Conservation (phyloP, 53 echinoderm and acorn worm genomes). For the Mesocentrotus franciscanus region DNA sequence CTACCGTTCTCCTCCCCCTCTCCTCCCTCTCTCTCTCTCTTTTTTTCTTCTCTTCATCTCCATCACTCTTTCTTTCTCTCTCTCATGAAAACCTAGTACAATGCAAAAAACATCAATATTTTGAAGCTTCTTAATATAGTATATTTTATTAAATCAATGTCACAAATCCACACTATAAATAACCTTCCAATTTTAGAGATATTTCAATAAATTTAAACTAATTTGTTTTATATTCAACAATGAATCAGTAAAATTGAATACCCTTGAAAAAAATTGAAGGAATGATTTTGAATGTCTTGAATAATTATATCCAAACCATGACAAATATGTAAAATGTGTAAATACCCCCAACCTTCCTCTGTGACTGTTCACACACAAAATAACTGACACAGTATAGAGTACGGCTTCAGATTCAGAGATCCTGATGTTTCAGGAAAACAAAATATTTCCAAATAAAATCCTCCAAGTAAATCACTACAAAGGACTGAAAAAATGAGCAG, state of each 20-base stretch:
- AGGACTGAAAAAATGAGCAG: background rate
- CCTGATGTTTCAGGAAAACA: background rate
- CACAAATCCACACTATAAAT: conserved; percentile 4
- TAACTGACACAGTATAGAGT: too few relatives aligned
- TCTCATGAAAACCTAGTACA: background rate
- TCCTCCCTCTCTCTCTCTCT: background rate
- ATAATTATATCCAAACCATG: background rate
- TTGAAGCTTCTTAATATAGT: background rate
- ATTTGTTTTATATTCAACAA: background rate
- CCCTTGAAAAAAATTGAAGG: background rate
- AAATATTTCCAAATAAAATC: background rate
- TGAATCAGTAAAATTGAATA: background rate
- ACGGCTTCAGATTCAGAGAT: background rate
- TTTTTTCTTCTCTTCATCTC: background rate
- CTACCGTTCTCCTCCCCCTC: too few relatives aligned
- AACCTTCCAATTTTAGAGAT: background rate
- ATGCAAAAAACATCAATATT: background rate
- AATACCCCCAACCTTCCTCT: too few relatives aligned
- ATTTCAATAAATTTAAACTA: background rate
- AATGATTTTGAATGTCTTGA: background rate
- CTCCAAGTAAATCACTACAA: background rate
- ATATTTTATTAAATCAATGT: conserved; percentile 28
- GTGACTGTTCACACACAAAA: too few relatives aligned
- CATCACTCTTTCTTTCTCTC: background rate
- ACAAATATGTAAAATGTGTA: too few relatives aligned